Percentiles rank a stretch among this genome's conserved stretches.
phyloP scores from a whole-genome alignment of 2,113 vertebrate genomes.

The Rhea pennata region DNA sequence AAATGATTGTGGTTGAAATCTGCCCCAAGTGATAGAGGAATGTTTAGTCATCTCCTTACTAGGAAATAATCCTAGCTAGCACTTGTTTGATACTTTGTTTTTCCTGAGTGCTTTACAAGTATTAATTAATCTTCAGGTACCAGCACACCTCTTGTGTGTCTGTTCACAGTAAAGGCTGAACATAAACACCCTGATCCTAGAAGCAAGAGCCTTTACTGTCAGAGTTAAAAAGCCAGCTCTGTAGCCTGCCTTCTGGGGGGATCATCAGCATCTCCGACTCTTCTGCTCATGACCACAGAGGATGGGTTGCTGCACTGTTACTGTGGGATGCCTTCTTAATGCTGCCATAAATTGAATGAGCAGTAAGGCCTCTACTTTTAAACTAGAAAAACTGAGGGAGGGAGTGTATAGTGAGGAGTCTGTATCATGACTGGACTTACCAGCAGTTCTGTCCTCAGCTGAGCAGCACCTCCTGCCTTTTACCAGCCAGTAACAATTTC shows the following conservation, averaged over 20 bases:
- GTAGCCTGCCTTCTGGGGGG: neutral
- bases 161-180: neutral
- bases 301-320: neutral
- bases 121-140: neutral
- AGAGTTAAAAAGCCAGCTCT: neutral
- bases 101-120: constrained; percentile 33
- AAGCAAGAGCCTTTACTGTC: neutral
- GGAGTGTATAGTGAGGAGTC: neutral
- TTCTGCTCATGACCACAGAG: neutral
- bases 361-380: neutral
- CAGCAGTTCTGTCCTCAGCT: neutral
- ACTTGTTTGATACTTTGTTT: constrained; percentile 4
- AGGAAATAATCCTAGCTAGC: constrained; percentile 51
- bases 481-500: neutral
- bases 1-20: constrained; percentile 44
- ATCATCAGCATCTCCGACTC: neutral
- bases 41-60: constrained; percentile 44
- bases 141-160: neutral
- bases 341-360: neutral
- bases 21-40: constrained; percentile 9
- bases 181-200: neutral
- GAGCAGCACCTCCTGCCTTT: neutral
- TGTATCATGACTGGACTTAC: neutral
- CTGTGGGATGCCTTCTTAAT: neutral
- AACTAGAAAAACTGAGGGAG: neutral